Evolutionary conservation across 2,797 vertebrate species (phyloP).

Genomic region (Fistularia commersonii): DNA sequence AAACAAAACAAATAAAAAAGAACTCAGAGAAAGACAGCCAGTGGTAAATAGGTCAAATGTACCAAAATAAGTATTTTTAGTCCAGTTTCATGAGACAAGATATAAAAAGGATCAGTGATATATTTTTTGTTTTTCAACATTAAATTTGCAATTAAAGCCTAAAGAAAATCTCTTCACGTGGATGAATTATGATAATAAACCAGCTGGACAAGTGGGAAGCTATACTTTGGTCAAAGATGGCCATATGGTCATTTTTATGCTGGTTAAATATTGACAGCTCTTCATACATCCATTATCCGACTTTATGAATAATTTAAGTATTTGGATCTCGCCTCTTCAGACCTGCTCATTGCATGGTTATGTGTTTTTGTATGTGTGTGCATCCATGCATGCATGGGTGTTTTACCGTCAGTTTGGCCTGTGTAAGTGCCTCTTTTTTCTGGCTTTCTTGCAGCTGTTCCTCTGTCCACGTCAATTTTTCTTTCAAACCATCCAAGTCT

Average conservation of each 20-base stretch:
- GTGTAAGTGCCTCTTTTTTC: slow-evolving; percentile 69
- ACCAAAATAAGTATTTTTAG: too few species aligned
- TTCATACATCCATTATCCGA: background rate
- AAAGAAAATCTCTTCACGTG: too few species aligned
- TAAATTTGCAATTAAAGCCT: too few species aligned
- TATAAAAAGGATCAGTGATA: too few species aligned
- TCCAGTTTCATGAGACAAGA: too few species aligned
- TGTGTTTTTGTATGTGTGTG: background rate
- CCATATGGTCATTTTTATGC: slow-evolving; percentile 28
- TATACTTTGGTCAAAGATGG: too few species aligned
- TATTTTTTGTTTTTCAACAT: too few species aligned
- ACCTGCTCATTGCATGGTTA: too few species aligned
- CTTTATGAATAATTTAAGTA: slow-evolving; percentile 47
- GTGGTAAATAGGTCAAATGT: too few species aligned
- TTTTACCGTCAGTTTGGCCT: slow-evolving; percentile 72
- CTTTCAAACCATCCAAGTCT: slow-evolving; percentile 70
- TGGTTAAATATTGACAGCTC: slow-evolving; percentile 42
- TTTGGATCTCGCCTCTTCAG: background rate
- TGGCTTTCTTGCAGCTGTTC: slow-evolving; percentile 71
- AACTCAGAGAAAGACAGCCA: too few species aligned
- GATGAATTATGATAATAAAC: background rate
- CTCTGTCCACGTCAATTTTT: slow-evolving; percentile 73
- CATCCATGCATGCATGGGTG: background rate
- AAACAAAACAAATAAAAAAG: too few species aligned
- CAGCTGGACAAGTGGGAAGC: background rate